These are phyloP conservation scores for Aspidiotus destructor DNA, from an alignment of 2,888 invertebrate species.

Conservation along the genomic window DNA sequence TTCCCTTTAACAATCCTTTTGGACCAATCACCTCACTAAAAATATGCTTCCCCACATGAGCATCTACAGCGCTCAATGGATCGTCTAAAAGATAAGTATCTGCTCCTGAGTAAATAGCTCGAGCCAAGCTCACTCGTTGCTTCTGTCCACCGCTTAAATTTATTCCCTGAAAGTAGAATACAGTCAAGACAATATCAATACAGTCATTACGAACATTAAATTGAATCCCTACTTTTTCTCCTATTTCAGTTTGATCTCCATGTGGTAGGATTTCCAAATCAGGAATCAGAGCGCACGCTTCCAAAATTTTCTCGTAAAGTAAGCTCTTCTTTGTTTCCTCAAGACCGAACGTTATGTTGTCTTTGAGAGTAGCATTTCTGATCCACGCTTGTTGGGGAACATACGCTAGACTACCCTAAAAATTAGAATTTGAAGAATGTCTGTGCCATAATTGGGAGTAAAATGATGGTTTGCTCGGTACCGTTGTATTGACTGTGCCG, in stretches of 20 bases:
- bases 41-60: constrained; percentile 56
- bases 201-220: no score
- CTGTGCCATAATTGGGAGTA: background rate
- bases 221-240: constrained; percentile 42
- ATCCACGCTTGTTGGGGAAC: constrained; percentile 97
- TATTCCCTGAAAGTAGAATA: constrained; percentile 49
- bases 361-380: constrained; percentile 84
- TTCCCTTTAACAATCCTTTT: constrained; percentile 42
- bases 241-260: constrained; percentile 95
- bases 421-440: constrained; percentile 8
- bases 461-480: constrained; percentile 17
- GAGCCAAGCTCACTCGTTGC: constrained; percentile 79
- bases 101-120: constrained; percentile 79
- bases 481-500: constrained; percentile 66
- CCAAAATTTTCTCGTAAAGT: constrained; percentile 68
- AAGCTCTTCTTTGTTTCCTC: constrained; percentile 61
- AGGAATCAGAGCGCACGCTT: constrained; percentile 79
- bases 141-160: constrained; percentile 87
- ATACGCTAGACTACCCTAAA: constrained; percentile 59
- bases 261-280: constrained; percentile 89
- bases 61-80: constrained; percentile 63
- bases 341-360: constrained; percentile 73
- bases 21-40: constrained; percentile 54
- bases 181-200: no score
- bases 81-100: constrained; percentile 92